Percentiles rank a stretch among this genome's conserved stretches.
Evolutionary conservation across 2,113 vertebrate species (phyloP).

Genomic region (Atherinomorus stipes): DNA sequence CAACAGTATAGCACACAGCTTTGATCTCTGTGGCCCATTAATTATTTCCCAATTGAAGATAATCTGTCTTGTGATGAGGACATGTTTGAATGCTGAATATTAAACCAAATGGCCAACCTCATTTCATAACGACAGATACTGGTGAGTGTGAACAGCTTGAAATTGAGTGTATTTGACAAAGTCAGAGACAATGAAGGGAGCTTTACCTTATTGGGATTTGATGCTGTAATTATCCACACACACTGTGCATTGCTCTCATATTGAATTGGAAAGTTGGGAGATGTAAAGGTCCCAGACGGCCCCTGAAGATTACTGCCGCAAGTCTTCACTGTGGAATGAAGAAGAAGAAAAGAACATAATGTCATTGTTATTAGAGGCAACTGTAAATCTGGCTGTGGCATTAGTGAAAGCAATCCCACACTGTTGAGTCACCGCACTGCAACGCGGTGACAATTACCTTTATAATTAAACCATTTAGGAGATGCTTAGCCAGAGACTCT

Average conservation of each 20-base stretch:
- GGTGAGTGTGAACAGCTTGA: not conserved
- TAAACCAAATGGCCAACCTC: not conserved
- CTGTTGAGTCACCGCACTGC: not conserved
- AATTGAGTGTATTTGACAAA: not conserved
- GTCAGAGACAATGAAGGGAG: not conserved
- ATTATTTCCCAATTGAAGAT: not conserved
- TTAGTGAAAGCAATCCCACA: constrained; percentile 17
- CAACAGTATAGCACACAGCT: not conserved
- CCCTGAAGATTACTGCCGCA: constrained; percentile 87
- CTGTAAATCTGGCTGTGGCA: constrained; percentile 5
- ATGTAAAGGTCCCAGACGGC: constrained; percentile 84
- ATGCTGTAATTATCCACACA: constrained; percentile 87
- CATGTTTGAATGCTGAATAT: not conserved
- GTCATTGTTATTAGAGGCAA: constrained; percentile 16
- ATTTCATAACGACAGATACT: not conserved
- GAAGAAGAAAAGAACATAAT: constrained; percentile 18
- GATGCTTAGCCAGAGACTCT: constrained; percentile 8
- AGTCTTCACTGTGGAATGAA: constrained; percentile 81
- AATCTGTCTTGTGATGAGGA: not conserved
- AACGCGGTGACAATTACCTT: constrained; percentile 40
- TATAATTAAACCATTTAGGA: constrained; percentile 42
- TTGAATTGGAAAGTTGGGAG: constrained; percentile 86
- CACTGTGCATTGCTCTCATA: constrained; percentile 88
- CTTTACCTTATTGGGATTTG: constrained; percentile 85
- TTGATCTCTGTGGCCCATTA: not conserved